Evolutionary conservation across 2,797 vertebrate species (phyloP).

Genomic region (Danio kyathit): DNA sequence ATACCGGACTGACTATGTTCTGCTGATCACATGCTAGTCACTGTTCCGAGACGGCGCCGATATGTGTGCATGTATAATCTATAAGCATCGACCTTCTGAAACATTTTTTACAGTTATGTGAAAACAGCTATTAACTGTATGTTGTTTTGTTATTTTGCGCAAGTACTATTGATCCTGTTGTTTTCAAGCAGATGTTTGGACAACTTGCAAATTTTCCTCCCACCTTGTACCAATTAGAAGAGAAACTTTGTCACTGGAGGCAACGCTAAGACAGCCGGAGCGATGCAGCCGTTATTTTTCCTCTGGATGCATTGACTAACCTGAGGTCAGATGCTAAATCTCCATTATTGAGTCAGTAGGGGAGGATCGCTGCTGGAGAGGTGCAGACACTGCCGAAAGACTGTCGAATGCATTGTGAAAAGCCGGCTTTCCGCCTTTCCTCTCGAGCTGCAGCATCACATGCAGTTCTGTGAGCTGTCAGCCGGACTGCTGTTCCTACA

Average conservation of each 20-base stretch:
- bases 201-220: conserved; percentile 37
- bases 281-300: conserved; percentile 8
- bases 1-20: conserved; percentile 18
- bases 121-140: conserved; percentile 11
- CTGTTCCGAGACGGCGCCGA: conserved; percentile 35
- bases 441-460: conserved; percentile 35
- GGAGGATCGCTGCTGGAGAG: conserved; percentile 43
- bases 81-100: not conserved
- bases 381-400: conserved; percentile 7
- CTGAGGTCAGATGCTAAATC: conserved; percentile 60
- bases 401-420: conserved; percentile 41
- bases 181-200: conserved; percentile 1
- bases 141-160: not conserved
- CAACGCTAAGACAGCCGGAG: conserved; percentile 40
- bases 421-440: conserved; percentile 18
- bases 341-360: conserved; percentile 56
- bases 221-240: conserved; percentile 49
- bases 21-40: conserved; percentile 3
- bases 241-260: conserved; percentile 33
- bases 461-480: conserved; percentile 52
- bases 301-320: conserved; percentile 42
- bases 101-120: conserved; percentile 21
- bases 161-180: conserved; percentile 7
- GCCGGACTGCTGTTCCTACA: conserved; percentile 50
- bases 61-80: conserved; percentile 30